Evolutionary conservation across 2,113 vertebrate species (phyloP), one percentile per base, ranked within the genome.

Genomic region (Eonycteris spelaea): DNA sequence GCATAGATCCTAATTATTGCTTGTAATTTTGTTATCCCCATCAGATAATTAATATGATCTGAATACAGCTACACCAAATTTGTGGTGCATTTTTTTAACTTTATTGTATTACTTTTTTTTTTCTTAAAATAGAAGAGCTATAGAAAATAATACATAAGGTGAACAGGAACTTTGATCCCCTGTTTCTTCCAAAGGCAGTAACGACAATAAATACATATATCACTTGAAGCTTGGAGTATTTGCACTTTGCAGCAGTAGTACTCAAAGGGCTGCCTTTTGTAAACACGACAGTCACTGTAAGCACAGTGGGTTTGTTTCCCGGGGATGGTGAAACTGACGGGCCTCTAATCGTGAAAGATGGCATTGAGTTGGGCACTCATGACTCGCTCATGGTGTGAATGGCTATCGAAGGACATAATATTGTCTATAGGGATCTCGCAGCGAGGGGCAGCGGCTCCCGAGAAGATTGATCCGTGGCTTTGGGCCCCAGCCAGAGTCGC

Each of bases 1-100:
- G 99, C 99, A 99, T 99, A 99, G 99, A 99, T 99, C 99, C 99
- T 99, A 99, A 99, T 99, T 99, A 99, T 99, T 99, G 99, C 99
- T 99, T 98, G 98, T 98, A 98, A 98, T 99, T 99, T 99, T 99
- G 98, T 99, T 98, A 98, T 98, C 98, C 98, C 98, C 98, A 98
- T 99, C 98, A 98, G 98, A 98, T 98, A 96, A 98, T 98, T 97
- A 98, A 98, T 98, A 98, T 97, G 98, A 98, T 98, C 98, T 98
- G 97, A 96, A 95, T 96, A 98, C 98, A 98, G 97, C 98, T 95
- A 97, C 98, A 98, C 96, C 96, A 90, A 83, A 98, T 98, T 97
- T 94, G 97, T 97, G 95, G 97, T 97, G 97, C 78, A 30, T 59
- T 92, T 91, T 96, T 96, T 93, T 97, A 45, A 97, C 70, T 94